A percentile compares a stretch with the other conserved stretches of the same genome.
phyloP scores from a whole-genome alignment of 2,113 vertebrate species.

The Syngnathus floridae region DNA sequence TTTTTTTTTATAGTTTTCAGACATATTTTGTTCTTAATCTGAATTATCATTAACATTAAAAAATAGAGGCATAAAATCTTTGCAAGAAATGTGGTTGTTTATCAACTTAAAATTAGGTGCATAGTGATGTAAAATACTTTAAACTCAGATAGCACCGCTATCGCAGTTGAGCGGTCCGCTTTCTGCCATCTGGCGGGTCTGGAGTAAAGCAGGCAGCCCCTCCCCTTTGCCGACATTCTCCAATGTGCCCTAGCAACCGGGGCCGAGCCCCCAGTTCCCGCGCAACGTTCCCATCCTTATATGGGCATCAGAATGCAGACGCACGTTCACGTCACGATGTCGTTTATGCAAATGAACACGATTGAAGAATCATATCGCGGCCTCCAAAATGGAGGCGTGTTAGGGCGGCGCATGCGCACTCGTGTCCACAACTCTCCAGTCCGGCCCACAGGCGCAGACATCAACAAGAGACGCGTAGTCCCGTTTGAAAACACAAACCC shows the following conservation, averaged over 20 bases:
- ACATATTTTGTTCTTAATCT: too few species aligned
- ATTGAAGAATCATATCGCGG: conserved; percentile 71
- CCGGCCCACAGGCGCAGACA: conserved; percentile 65
- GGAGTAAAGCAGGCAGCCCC: conserved; percentile 53
- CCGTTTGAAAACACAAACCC: conserved; percentile 25
- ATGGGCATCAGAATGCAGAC: conserved; percentile 76
- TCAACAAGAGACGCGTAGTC: conserved; percentile 65
- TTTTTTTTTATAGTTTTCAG: too few species aligned
- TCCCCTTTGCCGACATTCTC: conserved; percentile 60
- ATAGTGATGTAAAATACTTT: too few species aligned
- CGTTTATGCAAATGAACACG: conserved; percentile 68
- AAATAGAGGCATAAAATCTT: too few species aligned
- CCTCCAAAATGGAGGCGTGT: conserved; percentile 73
- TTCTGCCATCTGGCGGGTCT: conserved; percentile 56
- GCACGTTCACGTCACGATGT: conserved; percentile 69
- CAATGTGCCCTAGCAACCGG: conserved; percentile 71
- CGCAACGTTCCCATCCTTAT: conserved; percentile 80
- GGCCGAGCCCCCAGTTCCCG: conserved; percentile 77
- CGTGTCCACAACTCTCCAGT: conserved; percentile 55
- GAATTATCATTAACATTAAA: too few species aligned
- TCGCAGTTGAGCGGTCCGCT: conserved; percentile 27
- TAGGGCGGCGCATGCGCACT: conserved; percentile 75
- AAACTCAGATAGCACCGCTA: neutral
- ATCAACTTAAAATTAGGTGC: too few species aligned
- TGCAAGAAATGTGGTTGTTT: too few species aligned